phyloP scores from a whole-genome alignment of 2,113 vertebrate genomes.

The Scartelaos histophorus region DNA sequence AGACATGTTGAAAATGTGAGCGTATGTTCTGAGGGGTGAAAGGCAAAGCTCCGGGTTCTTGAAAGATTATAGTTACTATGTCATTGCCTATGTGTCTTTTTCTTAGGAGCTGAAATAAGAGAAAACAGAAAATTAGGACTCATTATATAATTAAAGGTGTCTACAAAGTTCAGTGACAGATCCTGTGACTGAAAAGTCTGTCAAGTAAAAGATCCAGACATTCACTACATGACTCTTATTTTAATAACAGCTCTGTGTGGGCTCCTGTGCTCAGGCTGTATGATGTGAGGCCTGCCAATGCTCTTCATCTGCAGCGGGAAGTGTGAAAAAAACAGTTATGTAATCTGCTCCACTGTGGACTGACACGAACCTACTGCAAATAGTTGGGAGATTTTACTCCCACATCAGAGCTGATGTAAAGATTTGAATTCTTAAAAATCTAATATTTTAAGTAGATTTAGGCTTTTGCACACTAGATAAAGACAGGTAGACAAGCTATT shows the following conservation, averaged over 20 bases:
- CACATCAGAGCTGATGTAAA: conserved; percentile 12
- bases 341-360: conserved; percentile 56
- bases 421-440: neutral
- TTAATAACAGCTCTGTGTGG: conserved; percentile 54
- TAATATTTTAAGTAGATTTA: too few relatives aligned
- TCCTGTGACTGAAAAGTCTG: conserved; percentile 10
- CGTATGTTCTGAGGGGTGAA: conserved; percentile 94
- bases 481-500: neutral
- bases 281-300: conserved; percentile 50
- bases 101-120: conserved; percentile 81
- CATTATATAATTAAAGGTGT: conserved; percentile 27
- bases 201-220: conserved; percentile 30
- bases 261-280: conserved; percentile 53
- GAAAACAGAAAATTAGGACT: neutral
- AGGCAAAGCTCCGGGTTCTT: conserved; percentile 88
- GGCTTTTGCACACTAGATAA: neutral
- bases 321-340: conserved; percentile 69
- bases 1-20: conserved; percentile 96
- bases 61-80: conserved; percentile 97
- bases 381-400: conserved; percentile 25
- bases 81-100: conserved; percentile 97
- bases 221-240: conserved; percentile 18
- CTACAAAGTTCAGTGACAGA: conserved; percentile 16
- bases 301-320: conserved; percentile 56
- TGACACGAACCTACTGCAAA: conserved; percentile 25